Conservation (phyloP, 2,113 vertebrate genomes). For the Cepphus grylle region DNA sequence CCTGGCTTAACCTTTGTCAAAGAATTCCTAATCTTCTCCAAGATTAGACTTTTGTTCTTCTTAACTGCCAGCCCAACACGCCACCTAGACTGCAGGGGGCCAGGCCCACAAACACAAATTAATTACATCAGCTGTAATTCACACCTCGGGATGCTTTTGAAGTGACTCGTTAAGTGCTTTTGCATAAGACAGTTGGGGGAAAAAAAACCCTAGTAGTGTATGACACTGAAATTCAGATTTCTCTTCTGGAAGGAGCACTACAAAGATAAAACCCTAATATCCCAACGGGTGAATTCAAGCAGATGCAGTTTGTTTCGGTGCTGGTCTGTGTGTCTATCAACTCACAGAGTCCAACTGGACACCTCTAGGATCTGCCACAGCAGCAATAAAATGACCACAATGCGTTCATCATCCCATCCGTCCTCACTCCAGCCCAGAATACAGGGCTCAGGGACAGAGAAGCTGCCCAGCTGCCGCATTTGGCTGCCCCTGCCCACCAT, state of each 20-base stretch:
- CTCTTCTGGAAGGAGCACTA: neutral
- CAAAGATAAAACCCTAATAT: neutral
- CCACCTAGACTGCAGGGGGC: neutral
- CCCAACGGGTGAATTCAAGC: neutral
- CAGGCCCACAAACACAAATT: constrained; percentile 24
- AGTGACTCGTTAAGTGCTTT: neutral
- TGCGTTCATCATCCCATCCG: neutral
- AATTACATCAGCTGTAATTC: constrained; percentile 56
- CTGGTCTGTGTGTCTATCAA: neutral
- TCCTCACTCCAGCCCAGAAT: neutral
- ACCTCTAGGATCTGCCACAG: neutral
- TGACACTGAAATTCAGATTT: neutral
- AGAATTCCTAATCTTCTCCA: constrained; percentile 30
- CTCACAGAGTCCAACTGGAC: accelerated
- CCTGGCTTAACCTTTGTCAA: constrained; percentile 14
- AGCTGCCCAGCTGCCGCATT: neutral
- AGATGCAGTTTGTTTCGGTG: neutral
- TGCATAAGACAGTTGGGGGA: neutral
- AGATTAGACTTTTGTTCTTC: constrained; percentile 31
- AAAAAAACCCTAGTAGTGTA: neutral
- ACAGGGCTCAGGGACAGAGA: neutral
- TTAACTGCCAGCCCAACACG: neutral
- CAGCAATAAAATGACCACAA: neutral
- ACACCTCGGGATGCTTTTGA: constrained; percentile 16
- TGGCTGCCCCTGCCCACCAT: neutral